phyloP scores from a whole-genome alignment of 2,888 invertebrate species.

The Amitus sp. region DNA sequence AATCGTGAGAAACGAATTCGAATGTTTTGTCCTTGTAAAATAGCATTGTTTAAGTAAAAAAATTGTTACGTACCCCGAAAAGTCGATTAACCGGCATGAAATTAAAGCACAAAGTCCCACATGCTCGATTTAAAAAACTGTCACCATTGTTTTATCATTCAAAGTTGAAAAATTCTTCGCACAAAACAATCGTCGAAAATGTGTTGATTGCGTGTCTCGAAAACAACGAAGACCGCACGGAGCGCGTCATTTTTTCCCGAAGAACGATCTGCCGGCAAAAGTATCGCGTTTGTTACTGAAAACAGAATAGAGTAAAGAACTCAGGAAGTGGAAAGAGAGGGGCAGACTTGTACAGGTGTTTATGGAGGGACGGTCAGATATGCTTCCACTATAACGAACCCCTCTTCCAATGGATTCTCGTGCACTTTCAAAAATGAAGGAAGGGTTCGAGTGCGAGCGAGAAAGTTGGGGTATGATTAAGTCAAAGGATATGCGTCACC shows the following conservation, averaged over 20 bases:
- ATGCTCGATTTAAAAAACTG: too few species aligned
- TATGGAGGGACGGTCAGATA: conserved; percentile 42
- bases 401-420: conserved; percentile 29
- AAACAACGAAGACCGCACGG: conserved; percentile 1
- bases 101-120: too few species aligned
- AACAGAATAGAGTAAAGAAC: conserved; percentile 45
- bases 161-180: background rate
- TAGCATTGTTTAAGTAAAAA: too few species aligned
- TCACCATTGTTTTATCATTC: background rate
- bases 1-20: too few species aligned
- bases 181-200: background rate
- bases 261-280: conserved; percentile 41
- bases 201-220: background rate
- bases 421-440: conserved; percentile 18
- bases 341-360: conserved; percentile 49
- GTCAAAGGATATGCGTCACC: too few species aligned
- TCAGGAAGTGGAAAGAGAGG: conserved; percentile 47
- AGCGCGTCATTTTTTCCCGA: conserved; percentile 13
- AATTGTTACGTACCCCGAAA: too few species aligned
- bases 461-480: conserved; percentile 8
- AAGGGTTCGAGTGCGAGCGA: background rate
- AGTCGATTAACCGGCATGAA: too few species aligned
- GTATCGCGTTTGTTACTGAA: conserved; percentile 45
- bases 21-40: too few species aligned
- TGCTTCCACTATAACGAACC: conserved; percentile 36